Percentiles rank a stretch among this genome's conserved stretches.
Conservation (phyloP, 2,113 vertebrate species). For the Bostrychus sinensis region DNA sequence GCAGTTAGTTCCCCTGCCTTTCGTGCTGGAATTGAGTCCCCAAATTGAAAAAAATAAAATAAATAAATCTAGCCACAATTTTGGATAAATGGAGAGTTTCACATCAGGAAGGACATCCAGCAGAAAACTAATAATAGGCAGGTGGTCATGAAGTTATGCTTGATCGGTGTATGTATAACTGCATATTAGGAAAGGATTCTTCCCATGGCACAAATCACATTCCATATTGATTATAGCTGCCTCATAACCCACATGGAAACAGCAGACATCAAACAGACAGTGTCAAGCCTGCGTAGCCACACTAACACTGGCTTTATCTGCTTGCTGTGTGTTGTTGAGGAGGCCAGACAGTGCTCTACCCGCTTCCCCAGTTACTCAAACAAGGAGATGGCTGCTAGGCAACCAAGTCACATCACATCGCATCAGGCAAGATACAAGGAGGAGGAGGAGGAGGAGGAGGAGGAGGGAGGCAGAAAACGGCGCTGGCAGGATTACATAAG, state of each 20-base stretch:
- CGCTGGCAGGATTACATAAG: slow-evolving; percentile 74
- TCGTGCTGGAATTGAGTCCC: too few relatives aligned
- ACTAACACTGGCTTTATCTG: slow-evolving; percentile 47
- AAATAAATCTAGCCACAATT: too few relatives aligned
- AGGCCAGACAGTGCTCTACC: slow-evolving; percentile 60
- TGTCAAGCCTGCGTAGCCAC: slow-evolving; percentile 57
- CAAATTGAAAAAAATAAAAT: too few relatives aligned
- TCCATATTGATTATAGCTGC: slow-evolving; percentile 62
- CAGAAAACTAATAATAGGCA: too few relatives aligned
- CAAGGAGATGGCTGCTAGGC: slow-evolving; percentile 75
- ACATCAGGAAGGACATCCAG: too few relatives aligned
- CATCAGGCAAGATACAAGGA: slow-evolving; percentile 60
- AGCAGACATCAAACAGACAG: slow-evolving; percentile 65
- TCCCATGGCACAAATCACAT: slow-evolving; percentile 61
- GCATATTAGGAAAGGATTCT: slow-evolving; percentile 35
- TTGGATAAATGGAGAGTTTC: too few relatives aligned
- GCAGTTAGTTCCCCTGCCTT: too few relatives aligned
- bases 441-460: slow-evolving; percentile 28
- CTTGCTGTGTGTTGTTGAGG: slow-evolving; percentile 50
- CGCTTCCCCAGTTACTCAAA: slow-evolving; percentile 72
- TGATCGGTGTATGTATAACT: too few relatives aligned
- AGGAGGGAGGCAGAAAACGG: slow-evolving; percentile 57
- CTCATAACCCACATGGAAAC: slow-evolving; percentile 57
- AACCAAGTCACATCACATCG: slow-evolving; percentile 76
- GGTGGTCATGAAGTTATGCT: too few relatives aligned